Evolutionary conservation across 1,140 invertebrate species (phyloP).

Genomic region (Solenopsis invicta): DNA sequence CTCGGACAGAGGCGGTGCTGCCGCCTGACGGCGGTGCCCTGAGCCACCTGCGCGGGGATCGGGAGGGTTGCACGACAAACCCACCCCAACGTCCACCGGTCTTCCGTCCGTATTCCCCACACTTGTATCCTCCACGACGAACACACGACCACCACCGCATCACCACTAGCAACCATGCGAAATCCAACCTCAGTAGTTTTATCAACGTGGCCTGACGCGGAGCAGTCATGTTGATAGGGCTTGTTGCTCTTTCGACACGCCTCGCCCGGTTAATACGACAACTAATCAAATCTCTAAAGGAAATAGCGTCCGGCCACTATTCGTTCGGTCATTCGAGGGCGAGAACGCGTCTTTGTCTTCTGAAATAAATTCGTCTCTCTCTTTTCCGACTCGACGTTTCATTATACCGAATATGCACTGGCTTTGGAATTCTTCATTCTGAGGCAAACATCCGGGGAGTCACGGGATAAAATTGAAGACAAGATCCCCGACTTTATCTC

Average conservation of each 20-base stretch:
- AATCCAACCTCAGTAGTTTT: constrained; percentile 36
- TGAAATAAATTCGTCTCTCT: neutral
- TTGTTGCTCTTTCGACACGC: neutral
- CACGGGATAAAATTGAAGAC: too few relatives aligned
- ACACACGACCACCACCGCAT: constrained; percentile 39
- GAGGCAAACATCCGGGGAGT: neutral
- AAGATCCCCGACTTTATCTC: neutral
- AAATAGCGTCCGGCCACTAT: neutral
- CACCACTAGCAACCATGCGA: constrained; percentile 37
- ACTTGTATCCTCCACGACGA: constrained; percentile 26
- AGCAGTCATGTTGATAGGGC: neutral
- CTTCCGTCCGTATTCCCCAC: constrained; percentile 27
- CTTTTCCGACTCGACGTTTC: neutral
- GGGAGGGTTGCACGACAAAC: constrained; percentile 69
- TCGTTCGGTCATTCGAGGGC: neutral
- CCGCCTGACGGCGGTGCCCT: constrained; percentile 79
- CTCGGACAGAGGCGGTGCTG: constrained; percentile 41
- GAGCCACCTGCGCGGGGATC: constrained; percentile 44
- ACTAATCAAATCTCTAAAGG: neutral
- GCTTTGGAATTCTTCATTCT: neutral
- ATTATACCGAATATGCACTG: neutral
- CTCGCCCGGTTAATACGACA: neutral
- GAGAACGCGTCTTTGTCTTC: neutral
- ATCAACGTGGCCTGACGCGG: neutral
- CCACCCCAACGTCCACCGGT: constrained; percentile 62